phyloP scores from a whole-genome alignment of 2,888 invertebrate genomes.

The Cheiracanthium punctorium region DNA sequence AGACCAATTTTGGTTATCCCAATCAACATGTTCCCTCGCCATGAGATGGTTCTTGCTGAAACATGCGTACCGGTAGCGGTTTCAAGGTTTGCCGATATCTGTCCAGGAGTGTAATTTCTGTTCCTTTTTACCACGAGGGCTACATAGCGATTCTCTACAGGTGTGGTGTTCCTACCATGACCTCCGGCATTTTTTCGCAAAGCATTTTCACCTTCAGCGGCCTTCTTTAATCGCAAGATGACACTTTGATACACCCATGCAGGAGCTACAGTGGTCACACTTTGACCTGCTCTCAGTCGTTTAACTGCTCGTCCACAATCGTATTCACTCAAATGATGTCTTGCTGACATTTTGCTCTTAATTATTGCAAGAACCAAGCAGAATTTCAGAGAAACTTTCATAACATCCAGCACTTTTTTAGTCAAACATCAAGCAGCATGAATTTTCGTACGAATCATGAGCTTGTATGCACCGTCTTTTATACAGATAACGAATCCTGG shows the following conservation, averaged over 20 bases:
- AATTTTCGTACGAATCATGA: too few species aligned
- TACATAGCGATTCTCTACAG: slow-evolving; percentile 20
- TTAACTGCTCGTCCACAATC: slow-evolving; percentile 1
- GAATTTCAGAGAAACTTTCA: too few species aligned
- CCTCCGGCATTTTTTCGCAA: slow-evolving; percentile 24
- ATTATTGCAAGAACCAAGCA: too few species aligned
- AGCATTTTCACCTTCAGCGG: slow-evolving; percentile 25
- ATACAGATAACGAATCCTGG: too few species aligned
- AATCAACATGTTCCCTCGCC: background rate
- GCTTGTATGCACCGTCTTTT: too few species aligned
- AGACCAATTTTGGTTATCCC: background rate
- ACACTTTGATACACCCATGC: slow-evolving; percentile 26
- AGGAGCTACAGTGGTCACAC: slow-evolving; percentile 16
- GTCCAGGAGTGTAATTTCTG: too few species aligned
- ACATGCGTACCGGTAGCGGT: slow-evolving; percentile 23
- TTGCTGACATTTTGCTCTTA: too few species aligned
- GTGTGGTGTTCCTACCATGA: slow-evolving; percentile 32
- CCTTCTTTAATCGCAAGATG: slow-evolving; percentile 28
- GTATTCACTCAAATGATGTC: too few species aligned
- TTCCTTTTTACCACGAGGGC: background rate
- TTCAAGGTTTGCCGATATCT: slow-evolving; percentile 1
- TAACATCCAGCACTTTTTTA: too few species aligned
- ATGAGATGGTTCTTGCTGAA: slow-evolving; percentile 10
- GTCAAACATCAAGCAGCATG: too few species aligned
- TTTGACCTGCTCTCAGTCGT: slow-evolving; percentile 20